Evolutionary conservation across 2,797 vertebrate species (phyloP), one percentile per base, ranked within the genome.

Genomic region (Poecilia gillii): DNA sequence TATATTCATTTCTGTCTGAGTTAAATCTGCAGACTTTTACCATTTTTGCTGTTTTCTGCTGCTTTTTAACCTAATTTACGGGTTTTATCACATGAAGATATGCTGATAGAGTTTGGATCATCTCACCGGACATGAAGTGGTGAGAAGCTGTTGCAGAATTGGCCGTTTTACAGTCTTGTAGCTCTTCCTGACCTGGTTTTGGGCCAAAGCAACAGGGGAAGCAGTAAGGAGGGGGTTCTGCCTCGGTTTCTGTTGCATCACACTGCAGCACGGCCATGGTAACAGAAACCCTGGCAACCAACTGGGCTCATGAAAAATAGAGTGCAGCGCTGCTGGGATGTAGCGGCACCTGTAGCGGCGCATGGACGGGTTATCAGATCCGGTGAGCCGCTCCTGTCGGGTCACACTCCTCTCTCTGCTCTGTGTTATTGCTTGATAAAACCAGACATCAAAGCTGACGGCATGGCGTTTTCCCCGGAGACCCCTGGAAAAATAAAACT

Each of bases 201-300:
- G 1, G 0, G 74, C 89, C 85, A 79, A 72, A 75, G 74, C 76
- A 41, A 57, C 77, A 51, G 20, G 36, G 64, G 64, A 68, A 11
- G 64, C n/a, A 20, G 64, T 12, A 66, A 57, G 90, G 82, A 81
- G 83, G 83, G 68, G 39, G 14, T 41, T 93, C 78, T 88, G 92
- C 47, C 81, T 83, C 75, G 78, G 92, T 93, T 89, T 6, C 91
- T 80, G 91, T 94, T 84, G 90, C 92, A 87, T 94, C 90, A 90
- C 90, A 90, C 79, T 85, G 91, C 92, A 87, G 92, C n/a, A 95
- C 95, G 93, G 89, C 95, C 95, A 95, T 93, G 88, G 95, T 93
- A 96, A 96, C 94, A 85, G 94, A 95, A 96, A 94, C 95, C 96
- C 93, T 95, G 95, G 96, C 91, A 94, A 95, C 92, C 62, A 72